A percentile compares a stretch with the other conserved stretches of the same genome.
Evolutionary conservation across 1,140 invertebrate genomes (phyloP).

Genomic region (Zaprionus taronus): DNA sequence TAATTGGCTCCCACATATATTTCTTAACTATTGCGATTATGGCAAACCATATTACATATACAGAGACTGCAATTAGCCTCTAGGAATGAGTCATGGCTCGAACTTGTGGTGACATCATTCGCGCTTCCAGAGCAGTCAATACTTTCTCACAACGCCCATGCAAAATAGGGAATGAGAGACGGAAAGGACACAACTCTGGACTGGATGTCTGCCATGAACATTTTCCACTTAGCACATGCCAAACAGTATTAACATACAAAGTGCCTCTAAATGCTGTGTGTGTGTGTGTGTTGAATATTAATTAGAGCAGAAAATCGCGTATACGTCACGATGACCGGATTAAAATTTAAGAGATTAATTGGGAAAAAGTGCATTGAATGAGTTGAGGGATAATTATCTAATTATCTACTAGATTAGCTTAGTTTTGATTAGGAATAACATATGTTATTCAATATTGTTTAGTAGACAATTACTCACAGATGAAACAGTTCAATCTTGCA

Average conservation of each 20-base stretch:
- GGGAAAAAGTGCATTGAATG: not conserved
- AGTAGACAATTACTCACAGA: not conserved
- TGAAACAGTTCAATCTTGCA: too few relatives aligned
- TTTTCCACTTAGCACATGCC: slow-evolving; percentile 28
- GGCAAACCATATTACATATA: not conserved
- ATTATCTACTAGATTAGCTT: not conserved
- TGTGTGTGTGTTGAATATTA: slow-evolving; percentile 41
- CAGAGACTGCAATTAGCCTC: not conserved
- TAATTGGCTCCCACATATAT: not conserved
- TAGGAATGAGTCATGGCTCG: slow-evolving; percentile 29
- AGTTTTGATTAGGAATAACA: not conserved
- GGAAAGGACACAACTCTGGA: slow-evolving; percentile 8
- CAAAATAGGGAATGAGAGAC: not conserved
- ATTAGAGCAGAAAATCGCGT: slow-evolving; percentile 32
- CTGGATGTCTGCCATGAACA: slow-evolving; percentile 40
- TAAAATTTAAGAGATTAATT: slow-evolving; percentile 4
- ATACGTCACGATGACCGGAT: slow-evolving; percentile 7
- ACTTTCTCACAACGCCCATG: not conserved
- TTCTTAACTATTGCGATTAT: not conserved
- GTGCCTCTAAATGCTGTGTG: slow-evolving; percentile 34
- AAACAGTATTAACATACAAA: slow-evolving; percentile 70
- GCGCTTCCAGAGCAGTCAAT: slow-evolving; percentile 1
- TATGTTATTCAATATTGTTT: too few relatives aligned
- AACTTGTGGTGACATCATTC: slow-evolving; percentile 70
- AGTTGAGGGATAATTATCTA: not conserved